These are phyloP conservation scores for Leptopilina drosophilae DNA, from an alignment of 2,888 invertebrate species.

Conservation along the genomic window DNA sequence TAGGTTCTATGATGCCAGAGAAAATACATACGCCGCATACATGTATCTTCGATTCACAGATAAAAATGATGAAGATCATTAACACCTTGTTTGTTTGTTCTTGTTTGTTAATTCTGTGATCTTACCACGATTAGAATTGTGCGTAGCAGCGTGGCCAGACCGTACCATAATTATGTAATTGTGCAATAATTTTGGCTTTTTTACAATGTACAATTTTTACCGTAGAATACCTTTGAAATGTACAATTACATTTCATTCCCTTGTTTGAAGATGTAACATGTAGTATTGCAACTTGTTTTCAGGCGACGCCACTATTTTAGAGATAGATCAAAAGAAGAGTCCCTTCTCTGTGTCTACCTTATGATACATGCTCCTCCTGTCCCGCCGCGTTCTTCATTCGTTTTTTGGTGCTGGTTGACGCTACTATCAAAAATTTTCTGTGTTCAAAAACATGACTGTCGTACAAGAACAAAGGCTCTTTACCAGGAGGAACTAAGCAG, in stretches of 20 bases:
- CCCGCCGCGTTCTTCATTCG: background rate
- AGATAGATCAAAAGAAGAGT: background rate
- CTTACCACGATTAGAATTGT: no score
- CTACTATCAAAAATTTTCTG: background rate
- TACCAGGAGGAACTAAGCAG: background rate
- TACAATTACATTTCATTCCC: constrained; percentile 1
- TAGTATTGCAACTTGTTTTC: constrained; percentile 3
- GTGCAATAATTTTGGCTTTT: no score
- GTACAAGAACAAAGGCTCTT: background rate
- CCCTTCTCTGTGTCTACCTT: background rate
- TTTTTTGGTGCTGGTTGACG: constrained; percentile 11
- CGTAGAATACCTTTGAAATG: no score
- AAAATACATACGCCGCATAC: no score
- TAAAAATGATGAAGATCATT: no score
- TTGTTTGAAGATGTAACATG: constrained; percentile 5
- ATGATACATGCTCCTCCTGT: background rate
- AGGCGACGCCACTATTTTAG: constrained; percentile 4
- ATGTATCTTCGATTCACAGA: no score
- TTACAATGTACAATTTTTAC: no score
- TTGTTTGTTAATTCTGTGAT: no score
- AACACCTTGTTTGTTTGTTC: no score
- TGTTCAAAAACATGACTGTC: background rate
- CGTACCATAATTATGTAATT: no score
- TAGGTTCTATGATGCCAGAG: no score
- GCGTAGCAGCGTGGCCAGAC: no score